Conservation (phyloP, 2,888 invertebrate species). For the Leptodirus hochenwartii region DNA sequence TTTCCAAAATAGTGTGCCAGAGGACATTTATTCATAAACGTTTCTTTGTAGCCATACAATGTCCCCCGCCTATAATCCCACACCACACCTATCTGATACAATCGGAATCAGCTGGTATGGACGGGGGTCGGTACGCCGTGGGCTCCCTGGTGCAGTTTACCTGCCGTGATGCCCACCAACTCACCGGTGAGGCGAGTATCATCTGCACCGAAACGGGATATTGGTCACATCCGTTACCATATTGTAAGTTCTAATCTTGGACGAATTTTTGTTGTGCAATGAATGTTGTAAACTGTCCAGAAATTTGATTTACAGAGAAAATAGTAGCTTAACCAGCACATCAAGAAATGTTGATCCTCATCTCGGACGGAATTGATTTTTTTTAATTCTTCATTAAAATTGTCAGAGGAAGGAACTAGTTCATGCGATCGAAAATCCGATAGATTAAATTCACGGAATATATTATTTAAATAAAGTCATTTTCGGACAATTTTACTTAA, state of each 20-base stretch:
- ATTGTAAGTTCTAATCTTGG: constrained; percentile 36
- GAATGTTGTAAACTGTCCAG: no score
- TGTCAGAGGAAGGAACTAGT: no score
- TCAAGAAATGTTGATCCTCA: no score
- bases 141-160: constrained; percentile 67
- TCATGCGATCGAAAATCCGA: no score
- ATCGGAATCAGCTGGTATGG: constrained; percentile 30
- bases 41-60: constrained; percentile 51
- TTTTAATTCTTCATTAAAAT: no score
- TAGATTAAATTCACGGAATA: no score
- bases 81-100: constrained; percentile 47
- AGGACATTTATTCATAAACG: not conserved
- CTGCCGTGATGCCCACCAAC: constrained; percentile 45
- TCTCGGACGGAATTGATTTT: no score
- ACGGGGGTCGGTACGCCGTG: constrained; percentile 49
- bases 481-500: no score
- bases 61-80: constrained; percentile 56
- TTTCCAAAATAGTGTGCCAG: constrained; percentile 1
- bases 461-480: no score
- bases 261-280: no score
- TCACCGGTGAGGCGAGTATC: constrained; percentile 63
- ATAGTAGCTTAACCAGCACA: no score
- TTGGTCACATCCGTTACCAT: constrained; percentile 76
- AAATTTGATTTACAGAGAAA: no score
- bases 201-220: constrained; percentile 76